Percentiles rank a stretch among this genome's conserved stretches.
Conservation (phyloP, 2,888 invertebrate genomes). For the Pristionchus arcanus region DNA sequence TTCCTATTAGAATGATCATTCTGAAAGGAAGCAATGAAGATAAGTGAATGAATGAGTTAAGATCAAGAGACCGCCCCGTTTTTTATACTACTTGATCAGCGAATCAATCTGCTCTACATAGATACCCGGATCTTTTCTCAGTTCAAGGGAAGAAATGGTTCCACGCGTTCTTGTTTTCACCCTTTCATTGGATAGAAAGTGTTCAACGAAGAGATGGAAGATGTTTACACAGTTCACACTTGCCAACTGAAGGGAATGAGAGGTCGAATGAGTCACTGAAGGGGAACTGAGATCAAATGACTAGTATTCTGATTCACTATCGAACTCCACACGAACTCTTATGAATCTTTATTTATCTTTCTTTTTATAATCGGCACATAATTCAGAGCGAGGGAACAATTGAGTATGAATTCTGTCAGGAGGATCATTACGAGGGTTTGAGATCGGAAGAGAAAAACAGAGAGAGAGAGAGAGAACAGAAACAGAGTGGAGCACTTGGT, state of each 20-base stretch:
- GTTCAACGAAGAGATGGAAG: conserved; percentile 3
- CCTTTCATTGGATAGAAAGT: background rate
- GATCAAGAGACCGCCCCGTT: background rate
- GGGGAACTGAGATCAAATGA: background rate
- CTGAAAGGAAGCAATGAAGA: background rate
- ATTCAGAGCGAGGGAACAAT: background rate
- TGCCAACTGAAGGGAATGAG: background rate
- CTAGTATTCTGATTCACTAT: background rate
- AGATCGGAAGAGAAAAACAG: background rate
- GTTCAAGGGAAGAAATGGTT: conserved; percentile 11
- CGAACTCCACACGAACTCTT: background rate
- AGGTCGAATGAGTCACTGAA: background rate
- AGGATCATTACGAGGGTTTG: conserved; percentile 13
- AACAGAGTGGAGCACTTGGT: background rate
- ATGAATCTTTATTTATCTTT: background rate
- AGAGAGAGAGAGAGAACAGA: background rate
- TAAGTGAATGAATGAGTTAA: background rate
- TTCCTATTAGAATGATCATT: background rate
- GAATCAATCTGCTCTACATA: background rate
- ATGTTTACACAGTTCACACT: background rate
- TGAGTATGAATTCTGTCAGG: conserved; percentile 9
- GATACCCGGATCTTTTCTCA: background rate
- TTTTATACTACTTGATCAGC: background rate
- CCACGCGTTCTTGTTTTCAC: background rate
- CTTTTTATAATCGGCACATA: background rate